Evolutionary conservation across 2,113 vertebrate species (phyloP), one percentile per base, ranked within the genome.

Genomic region (Ptilonorhynchus violaceus): DNA sequence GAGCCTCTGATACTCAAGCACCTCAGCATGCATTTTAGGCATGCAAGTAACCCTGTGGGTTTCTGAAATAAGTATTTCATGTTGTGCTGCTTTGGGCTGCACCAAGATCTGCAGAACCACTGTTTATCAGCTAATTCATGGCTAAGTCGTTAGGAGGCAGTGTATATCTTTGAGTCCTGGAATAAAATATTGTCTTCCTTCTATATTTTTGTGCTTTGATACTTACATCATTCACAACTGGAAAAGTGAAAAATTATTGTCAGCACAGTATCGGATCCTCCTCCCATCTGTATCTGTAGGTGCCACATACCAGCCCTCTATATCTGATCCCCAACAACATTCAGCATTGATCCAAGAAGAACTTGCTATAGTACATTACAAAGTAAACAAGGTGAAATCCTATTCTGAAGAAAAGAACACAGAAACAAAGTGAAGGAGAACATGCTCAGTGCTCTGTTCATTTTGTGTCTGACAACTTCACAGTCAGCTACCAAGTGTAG

Each of bases 391-490:
- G 2, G 23, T 66, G 46, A 79, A 87, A 83, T 64, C 1, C 1
- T 79, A 58, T 56, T 90, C 58, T 73, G 31, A 33, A 82, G 55
- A 55, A 85, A 95, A 92, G 15, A 41, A 15, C 24, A 9, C 28
- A 88, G 53, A 60, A 73, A 20, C 15, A 85, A 83, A 77, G n/a
- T 41, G 19, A 37, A 31, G 37, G 27, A 49, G 28, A 74, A 19
- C 8, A 39, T 1, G 2, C 7, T 60, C 23, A 22, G 25, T 56
- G 20, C 14, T 76, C 58, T 9, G 1, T 37, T 88, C 17, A 25
- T 79, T 78, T 87, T 55, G 23, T 69, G 49, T 52, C 74, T 82
- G 66, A 42, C 47, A 72, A 6, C 66, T 93, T 94, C 88, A 62
- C n/a, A 60, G 15, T 23, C 60, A 68, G 28, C 53, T 78, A 28